phyloP scores from a whole-genome alignment of 2,888 invertebrate genomes.

The Agrotis segetum region DNA sequence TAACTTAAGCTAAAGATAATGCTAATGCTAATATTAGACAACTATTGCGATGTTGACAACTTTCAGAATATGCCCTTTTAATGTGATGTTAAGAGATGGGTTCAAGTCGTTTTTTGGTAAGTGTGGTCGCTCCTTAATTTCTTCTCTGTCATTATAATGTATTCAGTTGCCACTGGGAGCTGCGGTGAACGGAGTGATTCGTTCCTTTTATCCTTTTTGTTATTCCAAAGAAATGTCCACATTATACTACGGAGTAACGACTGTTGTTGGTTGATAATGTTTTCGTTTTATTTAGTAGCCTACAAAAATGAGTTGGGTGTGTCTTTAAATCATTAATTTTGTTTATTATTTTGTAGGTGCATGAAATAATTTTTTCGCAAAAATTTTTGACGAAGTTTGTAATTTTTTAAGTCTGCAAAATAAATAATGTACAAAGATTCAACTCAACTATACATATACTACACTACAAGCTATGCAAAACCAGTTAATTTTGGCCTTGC shows the following conservation, averaged over 20 bases:
- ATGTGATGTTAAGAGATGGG: neutral
- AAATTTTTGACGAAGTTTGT: too few relatives aligned
- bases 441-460: too few relatives aligned
- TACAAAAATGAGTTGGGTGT: neutral
- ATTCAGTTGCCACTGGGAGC: constrained; percentile 25
- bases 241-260: constrained; percentile 27
- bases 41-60: too few relatives aligned
- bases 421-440: too few relatives aligned
- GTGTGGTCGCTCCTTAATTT: constrained; percentile 9
- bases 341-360: too few relatives aligned
- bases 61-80: neutral
- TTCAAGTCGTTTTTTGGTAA: neutral
- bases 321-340: too few relatives aligned
- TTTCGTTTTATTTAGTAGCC: neutral
- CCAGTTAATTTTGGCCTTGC: too few relatives aligned
- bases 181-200: constrained; percentile 23
- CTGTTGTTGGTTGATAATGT: constrained; percentile 14
- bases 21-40: too few relatives aligned
- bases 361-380: too few relatives aligned
- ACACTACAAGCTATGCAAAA: too few relatives aligned
- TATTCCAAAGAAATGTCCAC: constrained; percentile 44
- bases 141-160: constrained; percentile 19
- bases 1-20: too few relatives aligned
- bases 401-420: too few relatives aligned
- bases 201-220: constrained; percentile 50